phyloP scores from a whole-genome alignment of 2,113 vertebrate species.

The Lophius piscatorius region DNA sequence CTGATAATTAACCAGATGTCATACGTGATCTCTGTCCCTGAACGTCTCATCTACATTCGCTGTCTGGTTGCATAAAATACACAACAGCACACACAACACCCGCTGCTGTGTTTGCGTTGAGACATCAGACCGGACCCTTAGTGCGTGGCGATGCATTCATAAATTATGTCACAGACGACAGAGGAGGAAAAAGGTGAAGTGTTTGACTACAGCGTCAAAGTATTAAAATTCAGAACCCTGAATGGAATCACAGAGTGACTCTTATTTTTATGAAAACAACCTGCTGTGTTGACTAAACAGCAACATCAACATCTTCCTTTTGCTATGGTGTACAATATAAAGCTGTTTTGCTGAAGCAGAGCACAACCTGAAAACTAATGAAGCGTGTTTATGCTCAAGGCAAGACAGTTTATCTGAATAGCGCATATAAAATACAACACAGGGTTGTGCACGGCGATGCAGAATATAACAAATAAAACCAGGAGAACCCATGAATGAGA shows the following conservation, averaged over 20 bases:
- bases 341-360: not conserved
- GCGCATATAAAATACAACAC: too few species aligned
- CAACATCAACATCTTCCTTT: not conserved
- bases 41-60: conserved; percentile 46
- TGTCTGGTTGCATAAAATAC: conserved; percentile 35
- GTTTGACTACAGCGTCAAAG: conserved; percentile 1
- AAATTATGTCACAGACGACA: conserved; percentile 24
- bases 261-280: not conserved
- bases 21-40: conserved; percentile 12
- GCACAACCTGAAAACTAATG: too few species aligned
- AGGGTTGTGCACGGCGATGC: too few species aligned
- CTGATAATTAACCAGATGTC: conserved; percentile 31
- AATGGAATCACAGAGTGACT: not conserved
- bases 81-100: not conserved
- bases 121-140: not conserved
- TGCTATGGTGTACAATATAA: too few species aligned
- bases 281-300: not conserved
- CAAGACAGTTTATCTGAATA: too few species aligned
- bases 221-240: conserved; percentile 2
- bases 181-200: not conserved
- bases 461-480: too few species aligned
- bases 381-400: too few species aligned
- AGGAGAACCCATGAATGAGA: too few species aligned
- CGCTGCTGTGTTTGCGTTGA: conserved; percentile 15
- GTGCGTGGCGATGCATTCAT: conserved; percentile 48